phyloP scores from a whole-genome alignment of 1,140 invertebrate species.

The Drosophila ficusphila region DNA sequence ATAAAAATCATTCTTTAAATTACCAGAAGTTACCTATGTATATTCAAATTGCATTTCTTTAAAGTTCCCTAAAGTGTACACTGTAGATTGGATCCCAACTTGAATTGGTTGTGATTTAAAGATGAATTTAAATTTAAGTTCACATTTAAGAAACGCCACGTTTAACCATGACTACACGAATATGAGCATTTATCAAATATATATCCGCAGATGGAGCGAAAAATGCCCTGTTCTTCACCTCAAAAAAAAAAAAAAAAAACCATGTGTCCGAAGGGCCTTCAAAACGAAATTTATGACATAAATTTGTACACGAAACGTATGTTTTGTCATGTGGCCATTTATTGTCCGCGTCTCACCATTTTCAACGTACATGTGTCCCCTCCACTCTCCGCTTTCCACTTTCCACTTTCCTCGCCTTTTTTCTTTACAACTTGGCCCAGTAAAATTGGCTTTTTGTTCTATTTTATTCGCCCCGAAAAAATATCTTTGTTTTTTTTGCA shows the following conservation, averaged over 20 bases:
- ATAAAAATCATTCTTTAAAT: too few relatives aligned
- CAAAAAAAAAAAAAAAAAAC: slow-evolving; percentile 3
- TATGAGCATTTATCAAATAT: neutral
- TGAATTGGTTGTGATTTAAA: too few relatives aligned
- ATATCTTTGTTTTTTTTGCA: slow-evolving; percentile 39
- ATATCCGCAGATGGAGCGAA: neutral
- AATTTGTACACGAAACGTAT: slow-evolving; percentile 74
- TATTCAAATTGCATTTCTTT: too few relatives aligned
- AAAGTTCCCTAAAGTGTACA: too few relatives aligned
- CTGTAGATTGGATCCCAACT: too few relatives aligned
- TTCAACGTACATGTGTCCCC: slow-evolving; percentile 20
- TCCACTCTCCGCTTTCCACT: too few relatives aligned
- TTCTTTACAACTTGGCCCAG: neutral
- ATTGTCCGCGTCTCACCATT: slow-evolving; percentile 56
- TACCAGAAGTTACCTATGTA: too few relatives aligned
- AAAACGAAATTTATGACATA: slow-evolving; percentile 73
- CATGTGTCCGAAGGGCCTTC: slow-evolving; percentile 42
- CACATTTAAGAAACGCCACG: neutral
- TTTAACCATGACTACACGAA: neutral
- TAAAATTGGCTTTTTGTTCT: slow-evolving; percentile 66
- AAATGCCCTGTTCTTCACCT: neutral
- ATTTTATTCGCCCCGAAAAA: slow-evolving; percentile 42
- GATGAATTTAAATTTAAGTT: too few relatives aligned
- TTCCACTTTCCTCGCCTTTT: neutral
- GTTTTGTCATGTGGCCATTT: slow-evolving; percentile 79